Conservation (phyloP, 2,888 invertebrate genomes). For the Anorthoa munda region DNA sequence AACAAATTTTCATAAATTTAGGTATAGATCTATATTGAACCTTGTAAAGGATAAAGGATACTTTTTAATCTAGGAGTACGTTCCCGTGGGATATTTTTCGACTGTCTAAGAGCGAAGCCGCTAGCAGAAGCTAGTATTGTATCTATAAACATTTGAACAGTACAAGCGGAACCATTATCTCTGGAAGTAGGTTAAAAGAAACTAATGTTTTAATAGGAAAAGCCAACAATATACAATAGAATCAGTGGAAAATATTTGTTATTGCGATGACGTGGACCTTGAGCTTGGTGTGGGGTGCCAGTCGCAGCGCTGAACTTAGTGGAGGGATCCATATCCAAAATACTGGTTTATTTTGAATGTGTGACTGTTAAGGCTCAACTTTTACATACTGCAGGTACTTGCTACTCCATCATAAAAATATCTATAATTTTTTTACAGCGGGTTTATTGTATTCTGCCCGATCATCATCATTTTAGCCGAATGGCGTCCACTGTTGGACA, state of each 20-base stretch:
- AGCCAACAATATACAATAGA: conserved; percentile 86
- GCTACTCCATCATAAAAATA: too few species aligned
- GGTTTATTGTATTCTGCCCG: too few species aligned
- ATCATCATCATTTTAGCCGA: too few species aligned
- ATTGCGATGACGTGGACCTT: conserved; percentile 80
- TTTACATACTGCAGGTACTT: too few species aligned
- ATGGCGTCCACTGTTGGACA: too few species aligned
- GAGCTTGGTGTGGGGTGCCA: conserved; percentile 52
- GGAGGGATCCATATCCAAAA: conserved; percentile 23
- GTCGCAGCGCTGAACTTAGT: conserved; percentile 62
- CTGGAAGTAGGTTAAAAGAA: conserved; percentile 81
- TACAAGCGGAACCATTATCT: conserved; percentile 67
- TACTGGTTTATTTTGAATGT: background rate
- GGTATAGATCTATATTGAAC: background rate
- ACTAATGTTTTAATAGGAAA: conserved; percentile 86
- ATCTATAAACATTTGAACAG: conserved; percentile 59
- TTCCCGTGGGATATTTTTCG: background rate
- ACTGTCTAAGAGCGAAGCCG: background rate
- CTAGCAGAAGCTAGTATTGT: conserved; percentile 31
- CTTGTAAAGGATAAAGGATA: background rate
- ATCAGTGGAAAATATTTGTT: conserved; percentile 87
- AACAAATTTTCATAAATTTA: background rate
- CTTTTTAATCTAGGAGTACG: background rate
- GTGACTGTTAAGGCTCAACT: background rate
- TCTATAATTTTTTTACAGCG: too few species aligned